Base-by-base conservation (phyloP, 2,113 vertebrate genomes). In the Albula glossodonta region DNA sequence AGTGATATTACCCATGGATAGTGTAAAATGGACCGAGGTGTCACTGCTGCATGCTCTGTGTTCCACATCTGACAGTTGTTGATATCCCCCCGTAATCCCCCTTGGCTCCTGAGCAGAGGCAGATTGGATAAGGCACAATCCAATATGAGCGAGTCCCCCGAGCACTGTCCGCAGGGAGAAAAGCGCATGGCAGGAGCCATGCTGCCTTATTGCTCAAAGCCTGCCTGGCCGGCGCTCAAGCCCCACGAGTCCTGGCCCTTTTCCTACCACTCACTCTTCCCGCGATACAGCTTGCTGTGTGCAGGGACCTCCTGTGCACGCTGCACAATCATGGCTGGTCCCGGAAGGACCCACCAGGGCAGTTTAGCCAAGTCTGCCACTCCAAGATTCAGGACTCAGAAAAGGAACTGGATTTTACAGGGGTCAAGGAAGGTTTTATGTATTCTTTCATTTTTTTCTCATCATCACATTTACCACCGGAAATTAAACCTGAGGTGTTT, bases 291-390 rank as follows among this genome's bases (percentile, higher is more conserved):
- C 22, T 31, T 63, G 56, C 19, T 81, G 84, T 6, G 49, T 50
- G 0, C 12, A 1, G 11, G 53, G 12, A 56, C 52, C 9, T 41
- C 53, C 77, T 57, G 74, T 31, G 25, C 77, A 79, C 8, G 51
- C 31, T 57, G 74, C 63, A 85, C 78, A 57, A 50, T 19, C 78
- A 78, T 57, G 31, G 22, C 25, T 56, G 63, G 41, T 13, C 52
- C 53, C 84, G 49, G 77, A 10, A 50, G 78, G 78, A 63, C 56
- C 56, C 1, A 41, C 3, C 41, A 48, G 25, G 52, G 56, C 78
- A 85, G 77, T 80, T 53, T 56, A 80, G 77, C 84, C 19, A 79
- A 85, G 70, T 49, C 15, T 78, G 78, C 74, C 74, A 60, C 22
- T 8, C 25, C 11, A 79, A 79, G 51, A 79, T 60, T 12, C 4